Evolutionary conservation across 1,140 invertebrate species (phyloP).

Genomic region (Caenorhabditis briggsae): DNA sequence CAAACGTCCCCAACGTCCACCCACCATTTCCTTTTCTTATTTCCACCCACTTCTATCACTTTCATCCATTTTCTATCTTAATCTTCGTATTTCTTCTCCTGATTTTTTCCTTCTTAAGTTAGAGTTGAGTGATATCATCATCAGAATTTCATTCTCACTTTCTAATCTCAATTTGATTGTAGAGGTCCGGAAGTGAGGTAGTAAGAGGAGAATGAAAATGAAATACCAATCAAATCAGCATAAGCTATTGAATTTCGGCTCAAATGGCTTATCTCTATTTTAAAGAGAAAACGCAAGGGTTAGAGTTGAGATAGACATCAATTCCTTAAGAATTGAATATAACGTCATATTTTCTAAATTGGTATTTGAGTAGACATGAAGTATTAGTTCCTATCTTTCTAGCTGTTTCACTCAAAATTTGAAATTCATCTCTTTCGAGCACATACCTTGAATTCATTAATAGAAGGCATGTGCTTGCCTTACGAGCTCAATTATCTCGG

Average conservation of each 20-base stretch:
- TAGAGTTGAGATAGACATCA: background rate
- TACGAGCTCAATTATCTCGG: too few relatives aligned
- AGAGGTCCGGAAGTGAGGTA: too few relatives aligned
- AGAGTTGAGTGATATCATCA: conserved; percentile 25
- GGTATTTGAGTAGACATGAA: background rate
- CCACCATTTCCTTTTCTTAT: conserved; percentile 47
- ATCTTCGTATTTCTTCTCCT: background rate
- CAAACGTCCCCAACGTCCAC: conserved; percentile 45
- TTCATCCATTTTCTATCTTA: conserved; percentile 31
- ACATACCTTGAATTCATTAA: too few relatives aligned
- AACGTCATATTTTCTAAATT: background rate
- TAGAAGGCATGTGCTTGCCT: too few relatives aligned
- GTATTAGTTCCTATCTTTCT: background rate
- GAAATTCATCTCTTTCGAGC: too few relatives aligned
- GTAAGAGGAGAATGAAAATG: too few relatives aligned
- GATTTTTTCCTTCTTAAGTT: too few relatives aligned
- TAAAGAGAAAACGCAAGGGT: background rate
- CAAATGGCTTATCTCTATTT: background rate
- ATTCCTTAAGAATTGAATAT: background rate
- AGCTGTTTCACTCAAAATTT: too few relatives aligned
- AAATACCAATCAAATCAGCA: conserved; percentile 45
- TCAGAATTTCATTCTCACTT: conserved; percentile 43
- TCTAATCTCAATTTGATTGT: conserved; percentile 5
- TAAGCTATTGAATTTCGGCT: background rate
- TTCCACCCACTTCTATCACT: conserved; percentile 48